Percentiles rank a stretch among this genome's conserved stretches.
Evolutionary conservation across 2,113 vertebrate species (phyloP).

Genomic region (Oncorhynchus clarkii): DNA sequence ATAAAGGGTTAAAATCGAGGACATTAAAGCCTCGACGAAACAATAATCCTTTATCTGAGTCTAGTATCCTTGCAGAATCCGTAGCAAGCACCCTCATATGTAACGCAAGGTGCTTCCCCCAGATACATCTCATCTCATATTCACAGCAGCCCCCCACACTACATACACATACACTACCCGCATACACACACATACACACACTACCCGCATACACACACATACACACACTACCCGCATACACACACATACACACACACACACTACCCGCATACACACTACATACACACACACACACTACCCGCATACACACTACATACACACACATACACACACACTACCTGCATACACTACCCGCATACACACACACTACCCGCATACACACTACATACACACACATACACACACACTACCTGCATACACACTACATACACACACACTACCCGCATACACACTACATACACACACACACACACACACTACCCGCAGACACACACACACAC

Average conservation of each 20-base stretch:
- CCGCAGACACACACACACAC: not conserved
- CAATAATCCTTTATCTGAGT: not conserved
- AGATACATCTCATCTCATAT: constrained; percentile 15
- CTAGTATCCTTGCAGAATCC: constrained; percentile 18
- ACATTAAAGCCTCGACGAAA: not conserved
- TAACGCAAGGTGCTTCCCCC: constrained; percentile 52
- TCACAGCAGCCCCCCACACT: constrained; percentile 17
- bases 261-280: too few species aligned
- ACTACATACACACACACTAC: not conserved
- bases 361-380: too few species aligned
- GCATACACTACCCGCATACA: too few species aligned
- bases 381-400: too few species aligned
- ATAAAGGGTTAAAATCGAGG: too few species aligned
- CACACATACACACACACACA: too few species aligned
- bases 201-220: not conserved
- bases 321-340: too few species aligned
- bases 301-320: too few species aligned
- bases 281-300: too few species aligned
- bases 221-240: not conserved
- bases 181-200: not conserved
- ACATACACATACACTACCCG: not conserved
- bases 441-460: not conserved
- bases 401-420: not conserved
- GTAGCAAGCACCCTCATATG: constrained; percentile 54
- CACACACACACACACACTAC: not conserved